phyloP scores from a whole-genome alignment of 1,140 invertebrate species.

The Drosophila novamexicana region DNA sequence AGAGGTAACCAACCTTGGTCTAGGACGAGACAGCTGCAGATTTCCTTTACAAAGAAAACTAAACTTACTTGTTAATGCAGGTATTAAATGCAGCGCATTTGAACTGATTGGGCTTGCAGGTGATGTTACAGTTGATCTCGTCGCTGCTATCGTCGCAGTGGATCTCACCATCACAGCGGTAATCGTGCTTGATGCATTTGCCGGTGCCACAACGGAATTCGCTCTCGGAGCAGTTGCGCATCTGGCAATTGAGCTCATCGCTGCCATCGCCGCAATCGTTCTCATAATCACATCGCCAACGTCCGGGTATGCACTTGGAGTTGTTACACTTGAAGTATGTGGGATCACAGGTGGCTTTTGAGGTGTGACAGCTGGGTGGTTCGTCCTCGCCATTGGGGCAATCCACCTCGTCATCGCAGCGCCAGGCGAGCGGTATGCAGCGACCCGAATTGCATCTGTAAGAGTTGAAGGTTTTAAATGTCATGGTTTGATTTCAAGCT shows the following conservation, averaged over 20 bases:
- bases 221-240: slow-evolving; percentile 89
- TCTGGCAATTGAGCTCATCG: slow-evolving; percentile 89
- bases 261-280: slow-evolving; percentile 91
- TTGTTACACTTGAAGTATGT: slow-evolving; percentile 89
- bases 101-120: slow-evolving; percentile 81
- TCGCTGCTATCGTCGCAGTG: slow-evolving; percentile 92
- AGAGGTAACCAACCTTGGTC: too few species aligned
- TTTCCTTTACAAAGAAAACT: neutral
- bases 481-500: too few species aligned
- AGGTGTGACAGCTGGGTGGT: slow-evolving; percentile 86
- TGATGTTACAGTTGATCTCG: slow-evolving; percentile 86
- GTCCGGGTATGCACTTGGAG: slow-evolving; percentile 88
- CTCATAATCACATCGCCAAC: slow-evolving; percentile 93
- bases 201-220: slow-evolving; percentile 90
- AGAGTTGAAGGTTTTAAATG: neutral
- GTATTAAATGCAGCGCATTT: slow-evolving; percentile 87
- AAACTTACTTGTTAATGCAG: slow-evolving; percentile 87
- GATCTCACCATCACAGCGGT: slow-evolving; percentile 89
- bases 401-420: slow-evolving; percentile 91
- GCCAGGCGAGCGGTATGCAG: slow-evolving; percentile 93
- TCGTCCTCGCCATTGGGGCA: slow-evolving; percentile 91
- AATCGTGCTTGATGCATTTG: slow-evolving; percentile 88
- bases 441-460: slow-evolving; percentile 87
- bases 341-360: slow-evolving; percentile 88
- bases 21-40: neutral